Percentiles rank a stretch among this genome's conserved stretches.
Evolutionary conservation across 2,113 vertebrate genomes (phyloP).

Genomic region (Neolamprologus sp.): DNA sequence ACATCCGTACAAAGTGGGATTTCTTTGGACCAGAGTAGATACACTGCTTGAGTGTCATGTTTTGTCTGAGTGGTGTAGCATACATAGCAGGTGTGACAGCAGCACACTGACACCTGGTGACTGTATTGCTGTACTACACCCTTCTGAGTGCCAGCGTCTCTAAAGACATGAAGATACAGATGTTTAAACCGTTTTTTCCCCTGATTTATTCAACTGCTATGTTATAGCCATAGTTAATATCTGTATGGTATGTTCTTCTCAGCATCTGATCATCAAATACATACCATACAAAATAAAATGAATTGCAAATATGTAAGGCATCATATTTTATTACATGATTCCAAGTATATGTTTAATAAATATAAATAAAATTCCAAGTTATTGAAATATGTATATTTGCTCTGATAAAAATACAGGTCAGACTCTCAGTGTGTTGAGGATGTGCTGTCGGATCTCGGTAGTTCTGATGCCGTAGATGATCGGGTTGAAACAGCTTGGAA

Average conservation of each 20-base stretch:
- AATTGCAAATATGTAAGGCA: neutral
- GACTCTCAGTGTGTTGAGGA: neutral
- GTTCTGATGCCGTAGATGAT: neutral
- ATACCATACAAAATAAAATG: neutral
- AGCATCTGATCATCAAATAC: neutral
- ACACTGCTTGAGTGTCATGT: neutral
- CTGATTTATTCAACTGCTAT: neutral
- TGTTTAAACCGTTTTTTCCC: rapidly evolving
- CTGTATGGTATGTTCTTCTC: neutral
- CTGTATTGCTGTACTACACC: neutral
- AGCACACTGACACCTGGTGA: neutral
- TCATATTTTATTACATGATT: neutral
- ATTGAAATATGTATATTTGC: neutral
- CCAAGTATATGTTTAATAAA: neutral
- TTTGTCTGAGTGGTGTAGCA: neutral
- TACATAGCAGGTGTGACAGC: neutral
- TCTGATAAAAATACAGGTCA: neutral
- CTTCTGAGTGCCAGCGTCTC: neutral
- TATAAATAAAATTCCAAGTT: neutral
- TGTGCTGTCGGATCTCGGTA: neutral
- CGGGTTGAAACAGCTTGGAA: neutral
- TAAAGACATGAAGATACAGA: neutral
- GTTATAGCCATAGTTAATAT: neutral
- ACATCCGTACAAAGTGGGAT: neutral
- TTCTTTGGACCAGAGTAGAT: neutral